Percentiles rank a stretch among this genome's conserved stretches.
phyloP scores from a whole-genome alignment of 2,888 invertebrate species.

The Mythimna impura region DNA sequence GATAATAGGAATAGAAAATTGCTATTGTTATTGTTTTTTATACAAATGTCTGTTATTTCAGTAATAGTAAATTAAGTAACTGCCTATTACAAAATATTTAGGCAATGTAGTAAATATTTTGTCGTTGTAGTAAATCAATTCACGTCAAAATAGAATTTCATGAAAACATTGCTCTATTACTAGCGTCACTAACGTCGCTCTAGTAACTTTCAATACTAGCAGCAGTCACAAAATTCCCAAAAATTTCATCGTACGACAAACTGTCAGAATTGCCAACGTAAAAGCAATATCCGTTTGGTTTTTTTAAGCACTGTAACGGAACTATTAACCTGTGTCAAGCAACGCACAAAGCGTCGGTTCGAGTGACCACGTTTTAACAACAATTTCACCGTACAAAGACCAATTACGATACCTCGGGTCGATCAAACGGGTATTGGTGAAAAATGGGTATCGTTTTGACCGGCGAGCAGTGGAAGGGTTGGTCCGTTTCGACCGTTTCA shows the following conservation, averaged over 20 bases:
- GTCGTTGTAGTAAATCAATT: neutral
- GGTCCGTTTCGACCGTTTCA: conserved; percentile 58
- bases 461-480: conserved; percentile 58
- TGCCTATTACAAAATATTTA: no score
- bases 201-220: conserved; percentile 24
- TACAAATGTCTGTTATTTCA: neutral
- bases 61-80: neutral
- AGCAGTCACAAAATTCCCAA: conserved; percentile 35
- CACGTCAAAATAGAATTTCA: neutral
- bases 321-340: conserved; percentile 62
- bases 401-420: conserved; percentile 70
- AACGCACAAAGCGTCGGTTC: conserved; percentile 61
- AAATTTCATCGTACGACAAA: conserved; percentile 43
- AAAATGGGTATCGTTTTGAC: conserved; percentile 65
- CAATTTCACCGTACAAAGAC: conserved; percentile 71
- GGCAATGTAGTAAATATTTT: neutral
- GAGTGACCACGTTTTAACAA: conserved; percentile 71
- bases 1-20: conserved; percentile 5
- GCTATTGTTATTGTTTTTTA: conserved; percentile 15
- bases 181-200: conserved; percentile 15
- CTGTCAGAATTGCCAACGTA: conserved; percentile 40
- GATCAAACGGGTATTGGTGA: conserved; percentile 70
- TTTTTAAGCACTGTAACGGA: conserved; percentile 62
- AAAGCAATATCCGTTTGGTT: conserved; percentile 49
- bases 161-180: conserved; percentile 1